Evolutionary conservation across 2,113 vertebrate species (phyloP).

Genomic region (Lethenteron reissneri): DNA sequence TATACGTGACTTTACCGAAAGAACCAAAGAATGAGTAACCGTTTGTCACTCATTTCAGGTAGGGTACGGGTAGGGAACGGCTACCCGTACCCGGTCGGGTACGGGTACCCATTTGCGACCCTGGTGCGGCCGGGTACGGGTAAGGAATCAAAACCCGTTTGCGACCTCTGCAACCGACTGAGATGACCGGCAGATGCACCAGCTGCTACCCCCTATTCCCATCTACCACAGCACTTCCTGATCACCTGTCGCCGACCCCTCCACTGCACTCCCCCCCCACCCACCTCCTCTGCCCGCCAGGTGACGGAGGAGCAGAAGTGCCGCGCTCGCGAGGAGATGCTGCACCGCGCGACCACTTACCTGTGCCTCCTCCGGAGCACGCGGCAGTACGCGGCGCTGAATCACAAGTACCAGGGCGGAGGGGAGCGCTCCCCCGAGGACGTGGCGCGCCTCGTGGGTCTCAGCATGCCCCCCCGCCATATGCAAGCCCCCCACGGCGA

Average conservation of each 20-base stretch:
- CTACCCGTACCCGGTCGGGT: no score
- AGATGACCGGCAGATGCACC: no score
- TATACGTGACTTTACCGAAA: no score
- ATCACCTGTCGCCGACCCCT: not conserved
- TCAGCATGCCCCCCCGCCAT: slow-evolving; percentile 56
- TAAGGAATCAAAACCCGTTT: not conserved
- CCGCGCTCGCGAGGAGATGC: slow-evolving; percentile 52
- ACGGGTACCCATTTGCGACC: no score
- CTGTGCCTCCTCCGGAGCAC: slow-evolving; percentile 50
- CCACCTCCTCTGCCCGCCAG: slow-evolving; percentile 17
- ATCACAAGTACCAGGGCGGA: slow-evolving; percentile 45
- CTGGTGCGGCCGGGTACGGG: no score
- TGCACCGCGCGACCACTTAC: slow-evolving; percentile 55
- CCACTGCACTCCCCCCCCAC: not conserved
- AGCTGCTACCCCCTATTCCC: not conserved
- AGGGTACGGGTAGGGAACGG: no score
- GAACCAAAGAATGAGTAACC: no score
- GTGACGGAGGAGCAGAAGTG: slow-evolving; percentile 61
- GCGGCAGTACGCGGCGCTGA: slow-evolving; percentile 38
- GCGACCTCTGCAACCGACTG: not conserved
- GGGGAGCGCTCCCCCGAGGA: slow-evolving; percentile 39
- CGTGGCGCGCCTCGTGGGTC: slow-evolving; percentile 47
- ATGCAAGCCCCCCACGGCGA: slow-evolving; percentile 65
- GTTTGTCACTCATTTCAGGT: no score
- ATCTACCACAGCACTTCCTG: not conserved